Base-by-base conservation (phyloP, 2,888 invertebrate species). In the Balanococcus diminutus region DNA sequence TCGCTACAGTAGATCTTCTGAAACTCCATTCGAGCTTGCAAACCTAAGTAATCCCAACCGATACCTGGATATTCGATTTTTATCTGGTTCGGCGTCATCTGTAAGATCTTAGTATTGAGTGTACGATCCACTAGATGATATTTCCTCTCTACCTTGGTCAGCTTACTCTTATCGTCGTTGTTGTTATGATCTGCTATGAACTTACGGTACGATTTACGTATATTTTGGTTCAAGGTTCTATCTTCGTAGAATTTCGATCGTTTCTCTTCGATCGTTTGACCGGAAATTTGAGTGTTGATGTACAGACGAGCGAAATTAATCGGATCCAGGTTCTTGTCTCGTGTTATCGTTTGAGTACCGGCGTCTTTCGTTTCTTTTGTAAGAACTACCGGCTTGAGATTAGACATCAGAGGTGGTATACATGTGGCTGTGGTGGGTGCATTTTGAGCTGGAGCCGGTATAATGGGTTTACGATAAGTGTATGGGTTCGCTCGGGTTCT, bases 311-410 rank as follows among this genome's bases (percentile, higher is more conserved):
- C 36, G 75, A 14, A 79, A 36, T 79, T 79, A 2, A 79, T 36
- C 32, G 75, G 75, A 79, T 79, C 75, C 14, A 79, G 11, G 16
- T 79, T 79, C 75, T 79, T 79, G 9, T 79, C 75, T 79, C 75
- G 22, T 2, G 32, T 32, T 16, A 79, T 79, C 2, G 75, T 79
- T 19, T 79, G 75, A n/a, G 75, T 79, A 16, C 8, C 75, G 0
- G 75, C 75, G 3, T 79, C 75, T 79, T 9, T 19, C 0, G 36
- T 79, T 3, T 31, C n/a, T 31, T 9, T 5, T 5, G 75, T 1
- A 25, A 32, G 75, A 61, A 25, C 8, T 25, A 25, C 2, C 14
- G 46, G 14, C 8, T 6, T 36, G 5, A 36, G 36, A 4, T 4
- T 6, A 36, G 56, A 22, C 19, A 56, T 56, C 0, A 22, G 22